Evolutionary conservation across 2,113 vertebrate species (phyloP).

Genomic region (Trochalopteron elliotii): DNA sequence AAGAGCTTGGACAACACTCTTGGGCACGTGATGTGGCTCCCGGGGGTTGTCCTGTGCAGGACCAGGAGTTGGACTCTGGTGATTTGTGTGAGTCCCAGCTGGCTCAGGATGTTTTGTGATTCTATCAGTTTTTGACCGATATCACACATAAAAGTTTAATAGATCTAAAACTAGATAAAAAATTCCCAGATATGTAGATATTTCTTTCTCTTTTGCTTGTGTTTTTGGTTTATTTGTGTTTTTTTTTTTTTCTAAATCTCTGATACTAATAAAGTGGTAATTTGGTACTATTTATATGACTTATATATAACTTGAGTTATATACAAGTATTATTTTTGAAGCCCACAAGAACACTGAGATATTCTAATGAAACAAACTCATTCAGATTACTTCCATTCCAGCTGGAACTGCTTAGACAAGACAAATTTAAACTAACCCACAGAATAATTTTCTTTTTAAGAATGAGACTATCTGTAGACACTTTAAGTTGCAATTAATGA

Average conservation of each 20-base stretch:
- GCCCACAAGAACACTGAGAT: background rate
- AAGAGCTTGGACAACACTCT: background rate
- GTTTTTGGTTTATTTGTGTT: background rate
- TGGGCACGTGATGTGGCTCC: rapidly evolving
- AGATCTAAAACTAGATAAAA: background rate
- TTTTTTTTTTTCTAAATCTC: background rate
- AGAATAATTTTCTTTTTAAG: background rate
- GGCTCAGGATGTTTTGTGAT: background rate
- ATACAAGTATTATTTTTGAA: background rate
- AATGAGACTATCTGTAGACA: background rate
- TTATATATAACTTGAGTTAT: background rate
- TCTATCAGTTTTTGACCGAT: background rate
- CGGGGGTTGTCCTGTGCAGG: background rate
- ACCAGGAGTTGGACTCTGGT: background rate
- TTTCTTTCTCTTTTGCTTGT: background rate
- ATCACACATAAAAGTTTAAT: background rate
- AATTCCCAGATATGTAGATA: background rate
- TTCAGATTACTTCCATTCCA: background rate
- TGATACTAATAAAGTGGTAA: background rate
- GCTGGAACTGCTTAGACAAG: background rate
- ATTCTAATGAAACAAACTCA: background rate
- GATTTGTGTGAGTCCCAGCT: rapidly evolving
- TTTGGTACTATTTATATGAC: background rate
- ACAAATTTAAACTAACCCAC: background rate
- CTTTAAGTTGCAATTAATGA: background rate